These are phyloP conservation scores for Rhinoderma darwinii DNA, from an alignment of 2,113 vertebrate species.

Conservation along the genomic window DNA sequence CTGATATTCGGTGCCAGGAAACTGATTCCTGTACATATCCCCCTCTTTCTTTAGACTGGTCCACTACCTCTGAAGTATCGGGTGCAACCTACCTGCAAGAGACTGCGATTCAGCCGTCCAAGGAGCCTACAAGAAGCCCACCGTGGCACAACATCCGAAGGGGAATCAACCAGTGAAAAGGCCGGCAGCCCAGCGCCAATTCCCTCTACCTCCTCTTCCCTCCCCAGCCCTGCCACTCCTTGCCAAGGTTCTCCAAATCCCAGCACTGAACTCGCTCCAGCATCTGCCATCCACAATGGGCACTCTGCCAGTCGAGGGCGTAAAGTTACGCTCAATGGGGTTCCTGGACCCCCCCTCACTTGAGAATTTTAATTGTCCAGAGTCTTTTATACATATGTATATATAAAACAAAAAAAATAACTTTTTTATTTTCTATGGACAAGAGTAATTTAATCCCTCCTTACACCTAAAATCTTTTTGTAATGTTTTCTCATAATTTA, in stretches of 20 bases:
- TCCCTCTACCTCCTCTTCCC: slow-evolving; percentile 76
- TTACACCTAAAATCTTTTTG: slow-evolving; percentile 2
- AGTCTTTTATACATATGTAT: slow-evolving; percentile 73
- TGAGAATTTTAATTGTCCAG: slow-evolving; percentile 65
- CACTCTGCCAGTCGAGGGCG: slow-evolving; percentile 74
- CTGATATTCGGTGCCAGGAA: neutral
- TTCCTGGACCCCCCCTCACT: slow-evolving; percentile 75
- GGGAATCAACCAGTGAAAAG: slow-evolving; percentile 90
- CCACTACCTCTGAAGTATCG: slow-evolving; percentile 89
- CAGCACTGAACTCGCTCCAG: slow-evolving; percentile 60
- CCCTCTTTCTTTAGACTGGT: slow-evolving; percentile 74
- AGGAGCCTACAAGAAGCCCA: slow-evolving; percentile 80
- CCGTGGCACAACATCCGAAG: slow-evolving; percentile 87
- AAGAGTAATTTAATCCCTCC: slow-evolving; percentile 75
- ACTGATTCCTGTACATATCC: neutral
- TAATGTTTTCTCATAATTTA: slow-evolving; percentile 49
- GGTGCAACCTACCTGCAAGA: slow-evolving; percentile 85
- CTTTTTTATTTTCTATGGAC: slow-evolving; percentile 79
- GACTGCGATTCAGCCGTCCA: slow-evolving; percentile 76
- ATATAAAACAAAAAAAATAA: slow-evolving; percentile 69
- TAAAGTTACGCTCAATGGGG: slow-evolving; percentile 84
- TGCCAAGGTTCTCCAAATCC: slow-evolving; percentile 74
- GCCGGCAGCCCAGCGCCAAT: slow-evolving; percentile 82
- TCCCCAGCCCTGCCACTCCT: slow-evolving; percentile 76
- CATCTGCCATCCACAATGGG: slow-evolving; percentile 75